A percentile compares a stretch with the other conserved stretches of the same genome.
phyloP scores from a whole-genome alignment of 92 coral and sea anemone genomes.

The Siderastrea radians region DNA sequence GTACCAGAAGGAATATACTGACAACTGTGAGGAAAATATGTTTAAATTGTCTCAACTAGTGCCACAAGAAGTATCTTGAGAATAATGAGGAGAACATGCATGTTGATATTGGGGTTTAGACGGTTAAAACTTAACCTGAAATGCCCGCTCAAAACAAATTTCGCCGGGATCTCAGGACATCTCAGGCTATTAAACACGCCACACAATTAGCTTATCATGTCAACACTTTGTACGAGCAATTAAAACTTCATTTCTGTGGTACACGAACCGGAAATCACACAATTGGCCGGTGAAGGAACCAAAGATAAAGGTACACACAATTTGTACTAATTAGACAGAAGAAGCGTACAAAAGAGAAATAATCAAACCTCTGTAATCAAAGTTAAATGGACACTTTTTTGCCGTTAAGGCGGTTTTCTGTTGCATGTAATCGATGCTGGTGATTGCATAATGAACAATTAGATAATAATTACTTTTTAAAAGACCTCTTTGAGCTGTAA shows the following conservation, averaged over 20 bases:
- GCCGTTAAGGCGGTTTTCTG: neutral
- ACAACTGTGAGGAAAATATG: no score
- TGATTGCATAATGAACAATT: neutral
- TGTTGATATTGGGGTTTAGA: no score
- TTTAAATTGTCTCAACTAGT: no score
- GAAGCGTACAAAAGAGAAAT: neutral
- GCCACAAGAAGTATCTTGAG: no score
- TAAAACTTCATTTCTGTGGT: conserved; percentile 30
- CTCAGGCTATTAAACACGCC: neutral
- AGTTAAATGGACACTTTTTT: neutral
- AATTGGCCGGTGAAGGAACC: neutral
- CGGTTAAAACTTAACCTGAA: neutral
- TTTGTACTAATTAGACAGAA: conserved; percentile 11
- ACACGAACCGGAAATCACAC: conserved; percentile 19
- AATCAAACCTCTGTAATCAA: neutral
- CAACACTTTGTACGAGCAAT: conserved; percentile 34
- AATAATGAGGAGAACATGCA: no score
- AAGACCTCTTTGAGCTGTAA: neutral
- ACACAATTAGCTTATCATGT: conserved; percentile 20
- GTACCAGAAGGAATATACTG: no score
- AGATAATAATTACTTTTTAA: conserved; percentile 8
- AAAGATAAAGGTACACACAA: conserved; percentile 10
- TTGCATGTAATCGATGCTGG: neutral
- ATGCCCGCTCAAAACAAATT: no score
- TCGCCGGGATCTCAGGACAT: no score